phyloP scores from a whole-genome alignment of 2,888 invertebrate genomes.

The Tipula unca region DNA sequence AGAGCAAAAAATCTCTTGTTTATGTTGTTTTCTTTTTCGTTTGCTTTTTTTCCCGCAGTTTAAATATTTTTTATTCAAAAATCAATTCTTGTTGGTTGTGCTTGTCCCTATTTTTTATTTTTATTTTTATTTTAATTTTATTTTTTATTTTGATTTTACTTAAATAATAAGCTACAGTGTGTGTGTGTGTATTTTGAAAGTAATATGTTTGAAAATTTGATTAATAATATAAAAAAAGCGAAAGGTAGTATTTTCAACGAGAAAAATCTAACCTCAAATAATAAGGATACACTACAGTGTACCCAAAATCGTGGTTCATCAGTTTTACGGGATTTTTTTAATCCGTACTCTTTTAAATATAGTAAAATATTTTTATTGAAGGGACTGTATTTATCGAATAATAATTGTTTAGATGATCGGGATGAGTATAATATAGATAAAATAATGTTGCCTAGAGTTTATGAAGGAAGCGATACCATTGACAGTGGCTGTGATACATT shows the following conservation, averaged over 20 bases:
- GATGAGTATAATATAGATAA: background rate
- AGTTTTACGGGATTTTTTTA: background rate
- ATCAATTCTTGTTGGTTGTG: background rate
- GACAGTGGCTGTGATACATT: background rate
- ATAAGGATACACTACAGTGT: background rate
- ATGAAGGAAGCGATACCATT: background rate
- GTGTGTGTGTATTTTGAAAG: background rate
- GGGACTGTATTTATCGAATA: background rate
- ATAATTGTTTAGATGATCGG: background rate
- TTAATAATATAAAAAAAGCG: background rate
- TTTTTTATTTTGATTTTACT: background rate
- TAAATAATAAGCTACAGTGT: background rate
- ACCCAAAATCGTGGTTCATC: background rate
- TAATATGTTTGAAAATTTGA: background rate
- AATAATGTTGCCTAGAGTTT: conserved; percentile 4
- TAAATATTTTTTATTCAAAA: background rate
- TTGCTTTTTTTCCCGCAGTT: background rate
- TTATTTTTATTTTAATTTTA: background rate
- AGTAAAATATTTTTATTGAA: background rate
- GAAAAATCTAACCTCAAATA: background rate
- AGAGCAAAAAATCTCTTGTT: background rate
- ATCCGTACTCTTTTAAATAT: background rate
- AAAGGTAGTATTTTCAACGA: background rate
- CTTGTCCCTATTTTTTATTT: background rate
- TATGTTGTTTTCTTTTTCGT: background rate